Base-by-base conservation (phyloP, 2,113 vertebrate species). In the Anas platyrhynchos region DNA sequence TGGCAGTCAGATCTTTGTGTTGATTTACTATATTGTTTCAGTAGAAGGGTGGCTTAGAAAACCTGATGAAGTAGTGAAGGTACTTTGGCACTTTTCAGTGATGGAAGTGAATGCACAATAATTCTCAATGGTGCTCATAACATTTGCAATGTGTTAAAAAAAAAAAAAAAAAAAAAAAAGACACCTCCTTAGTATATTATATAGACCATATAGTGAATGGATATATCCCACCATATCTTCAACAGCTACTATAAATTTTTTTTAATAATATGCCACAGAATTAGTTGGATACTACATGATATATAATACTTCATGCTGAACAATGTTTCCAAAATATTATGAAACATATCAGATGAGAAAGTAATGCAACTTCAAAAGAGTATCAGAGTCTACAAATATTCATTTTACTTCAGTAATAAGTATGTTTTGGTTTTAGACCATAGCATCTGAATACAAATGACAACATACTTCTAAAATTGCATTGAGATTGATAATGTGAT, bases 381-480 rank as follows among this genome's bases (percentile, higher is more conserved):
- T 23, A 23, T 23, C 29, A 65, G 71, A 66, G 54, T 52, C 58
- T 69, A 83, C 87, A 50, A 81, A 58, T 78, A 81, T 36, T 77
- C 52, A 84, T 58, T 62, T 74, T 27, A 38, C 76, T 92, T 69
- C 79, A 34, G 16, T 32, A 9, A 22, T 62, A 34, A 22, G 20
- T 34, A 23, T 34, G 67, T 32, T 50, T 69, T 9, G 22, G 25
- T 50, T 32, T 50, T 31, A 34, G 90, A 66, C 68, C 80, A 75
- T 43, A 80, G 65, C 73, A 78, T 46, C 68, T 43, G 76, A 95
- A 74, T 81, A 63, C 92, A 94, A 84, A 89, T 91, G 78, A 75
- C 83, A 90, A 91, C 65, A 84, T 88, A 86, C 18, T 91, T 84
- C 65, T 86, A 80, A 95, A 93, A 83, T 61, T 87, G 9, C 67